phyloP scores from a whole-genome alignment of 2,797 vertebrate genomes.

The Poeciliopsis paucimaculata region DNA sequence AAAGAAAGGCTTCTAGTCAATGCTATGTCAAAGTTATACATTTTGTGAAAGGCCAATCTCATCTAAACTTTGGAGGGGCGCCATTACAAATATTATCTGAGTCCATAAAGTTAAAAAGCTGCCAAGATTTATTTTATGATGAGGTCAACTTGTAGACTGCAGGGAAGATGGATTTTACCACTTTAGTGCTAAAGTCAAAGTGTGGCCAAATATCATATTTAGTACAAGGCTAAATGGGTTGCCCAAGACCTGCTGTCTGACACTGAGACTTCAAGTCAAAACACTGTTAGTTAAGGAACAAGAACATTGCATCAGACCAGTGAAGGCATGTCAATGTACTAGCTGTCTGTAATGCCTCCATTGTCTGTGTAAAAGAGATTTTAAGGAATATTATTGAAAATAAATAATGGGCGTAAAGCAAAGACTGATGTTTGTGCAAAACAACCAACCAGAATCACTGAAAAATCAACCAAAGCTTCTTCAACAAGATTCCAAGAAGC shows the following conservation, averaged over 20 bases:
- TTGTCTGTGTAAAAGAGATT: neutral
- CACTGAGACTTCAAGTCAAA: conserved; percentile 8
- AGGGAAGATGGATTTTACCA: conserved; percentile 29
- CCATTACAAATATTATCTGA: conserved; percentile 51
- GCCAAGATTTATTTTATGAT: conserved; percentile 38
- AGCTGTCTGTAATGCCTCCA: neutral
- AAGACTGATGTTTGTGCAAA: neutral
- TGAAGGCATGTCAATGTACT: neutral
- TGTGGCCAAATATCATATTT: conserved; percentile 18
- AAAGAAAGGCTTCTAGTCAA: conserved; percentile 58
- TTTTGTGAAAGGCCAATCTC: conserved; percentile 53
- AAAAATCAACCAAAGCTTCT: neutral
- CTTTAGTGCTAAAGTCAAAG: conserved; percentile 31
- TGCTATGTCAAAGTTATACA: conserved; percentile 51
- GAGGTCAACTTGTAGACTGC: conserved; percentile 36
- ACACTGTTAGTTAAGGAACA: conserved; percentile 26
- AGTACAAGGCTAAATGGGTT: conserved; percentile 20
- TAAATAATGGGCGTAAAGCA: neutral
- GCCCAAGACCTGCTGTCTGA: neutral
- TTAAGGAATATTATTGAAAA: neutral
- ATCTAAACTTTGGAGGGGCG: conserved; percentile 52
- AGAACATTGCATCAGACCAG: conserved; percentile 21
- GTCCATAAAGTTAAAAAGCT: conserved; percentile 51
- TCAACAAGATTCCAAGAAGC: neutral
- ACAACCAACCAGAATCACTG: neutral